These are phyloP conservation scores for Gerris buenoi DNA, from an alignment of 1,140 invertebrate species.

Conservation along the genomic window DNA sequence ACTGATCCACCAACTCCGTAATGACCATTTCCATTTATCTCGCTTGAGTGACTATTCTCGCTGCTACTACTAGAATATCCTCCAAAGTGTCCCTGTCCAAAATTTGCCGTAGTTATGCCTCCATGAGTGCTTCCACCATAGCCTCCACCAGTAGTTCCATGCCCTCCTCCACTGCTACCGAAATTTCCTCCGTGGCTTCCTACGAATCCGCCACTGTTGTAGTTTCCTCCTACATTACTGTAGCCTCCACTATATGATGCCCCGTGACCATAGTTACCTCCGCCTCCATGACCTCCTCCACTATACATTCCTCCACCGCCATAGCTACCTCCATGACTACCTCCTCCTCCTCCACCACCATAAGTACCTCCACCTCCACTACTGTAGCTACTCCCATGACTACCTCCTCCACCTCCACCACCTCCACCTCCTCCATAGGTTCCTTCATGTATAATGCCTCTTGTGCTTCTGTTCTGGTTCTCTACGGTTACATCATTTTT, in stretches of 20 bases:
- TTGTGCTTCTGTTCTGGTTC: not conserved
- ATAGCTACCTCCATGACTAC: not conserved
- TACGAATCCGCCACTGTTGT: not conserved
- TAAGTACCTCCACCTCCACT: conserved; percentile 5
- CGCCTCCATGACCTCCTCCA: not conserved
- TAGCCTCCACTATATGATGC: not conserved
- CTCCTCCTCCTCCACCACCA: not conserved
- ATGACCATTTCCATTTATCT: no score
- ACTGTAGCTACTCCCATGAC: not conserved
- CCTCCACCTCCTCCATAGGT: not conserved
- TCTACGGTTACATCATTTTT: no score
- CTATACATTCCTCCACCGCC: not conserved
- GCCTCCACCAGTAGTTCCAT: not conserved
- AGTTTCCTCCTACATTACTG: not conserved
- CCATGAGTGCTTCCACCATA: not conserved
- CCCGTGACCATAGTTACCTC: not conserved
- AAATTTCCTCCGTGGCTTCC: not conserved
- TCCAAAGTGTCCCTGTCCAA: no score
- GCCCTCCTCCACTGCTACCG: no score
- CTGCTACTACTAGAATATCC: no score
- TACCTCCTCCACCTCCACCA: not conserved
- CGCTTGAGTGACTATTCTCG: no score
- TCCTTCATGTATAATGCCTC: not conserved
- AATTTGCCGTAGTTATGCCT: no score
- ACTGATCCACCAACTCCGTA: no score